A percentile compares a stretch with the other conserved stretches of the same genome.
Evolutionary conservation across 2,113 vertebrate genomes (phyloP).

Genomic region (Carassius carassius): DNA sequence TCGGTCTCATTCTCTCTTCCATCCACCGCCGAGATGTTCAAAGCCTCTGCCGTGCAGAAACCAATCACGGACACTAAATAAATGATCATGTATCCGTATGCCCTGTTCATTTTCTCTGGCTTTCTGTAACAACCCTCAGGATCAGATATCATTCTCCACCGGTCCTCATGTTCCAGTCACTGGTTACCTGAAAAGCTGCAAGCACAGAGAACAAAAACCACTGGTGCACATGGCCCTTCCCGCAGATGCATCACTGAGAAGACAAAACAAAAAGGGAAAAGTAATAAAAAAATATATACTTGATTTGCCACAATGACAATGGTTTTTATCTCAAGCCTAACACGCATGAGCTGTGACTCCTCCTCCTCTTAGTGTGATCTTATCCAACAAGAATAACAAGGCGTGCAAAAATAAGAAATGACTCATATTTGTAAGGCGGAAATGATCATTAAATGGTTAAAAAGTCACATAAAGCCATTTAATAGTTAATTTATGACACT

Average conservation of each 20-base stretch:
- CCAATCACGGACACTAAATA: conserved; percentile 58
- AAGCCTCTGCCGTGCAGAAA: conserved; percentile 65
- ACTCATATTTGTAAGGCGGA: not conserved
- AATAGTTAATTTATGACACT: not conserved
- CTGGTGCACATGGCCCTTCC: not conserved
- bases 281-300: not conserved
- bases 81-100: conserved; percentile 48
- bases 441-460: not conserved
- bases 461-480: not conserved
- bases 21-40: conserved; percentile 66
- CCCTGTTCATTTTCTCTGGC: conserved; percentile 68
- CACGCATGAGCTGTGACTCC: not conserved
- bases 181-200: conserved; percentile 64
- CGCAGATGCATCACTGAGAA: conserved; percentile 17
- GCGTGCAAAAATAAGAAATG: not conserved
- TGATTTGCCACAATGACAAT: not conserved
- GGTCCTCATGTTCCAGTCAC: conserved; percentile 58
- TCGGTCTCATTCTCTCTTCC: conserved; percentile 72
- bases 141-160: conserved; percentile 62
- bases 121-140: conserved; percentile 41
- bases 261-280: not conserved
- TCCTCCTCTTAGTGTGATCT: not conserved
- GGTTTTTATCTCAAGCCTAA: not conserved
- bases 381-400: conserved; percentile 14
- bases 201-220: conserved; percentile 37